These are phyloP conservation scores for Jordanella pulchra DNA, from an alignment of 2,797 vertebrate genomes.

Conservation along the genomic window DNA sequence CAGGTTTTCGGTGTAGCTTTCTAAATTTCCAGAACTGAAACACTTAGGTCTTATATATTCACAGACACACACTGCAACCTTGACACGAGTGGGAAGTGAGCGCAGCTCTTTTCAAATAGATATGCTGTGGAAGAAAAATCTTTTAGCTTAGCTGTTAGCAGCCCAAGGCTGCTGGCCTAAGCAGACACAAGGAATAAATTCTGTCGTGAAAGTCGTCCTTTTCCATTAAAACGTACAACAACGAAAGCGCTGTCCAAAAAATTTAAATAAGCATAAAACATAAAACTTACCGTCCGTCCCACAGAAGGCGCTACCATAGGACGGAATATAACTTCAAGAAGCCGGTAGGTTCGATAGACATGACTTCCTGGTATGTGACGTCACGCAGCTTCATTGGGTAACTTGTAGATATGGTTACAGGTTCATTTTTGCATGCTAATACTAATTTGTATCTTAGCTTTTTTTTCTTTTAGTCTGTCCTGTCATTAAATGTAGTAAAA, in stretches of 20 bases:
- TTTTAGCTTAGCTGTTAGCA: constrained; percentile 64
- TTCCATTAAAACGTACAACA: rapidly evolving
- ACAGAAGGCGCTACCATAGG: constrained; percentile 55
- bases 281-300: constrained; percentile 56
- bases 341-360: constrained; percentile 60
- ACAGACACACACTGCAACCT: constrained; percentile 41
- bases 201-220: background rate
- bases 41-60: background rate
- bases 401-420: constrained; percentile 21
- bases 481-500: background rate
- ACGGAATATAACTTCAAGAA: constrained; percentile 48
- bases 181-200: background rate
- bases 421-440: background rate
- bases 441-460: background rate
- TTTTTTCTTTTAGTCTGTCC: background rate
- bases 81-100: constrained; percentile 34
- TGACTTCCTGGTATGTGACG: constrained; percentile 63
- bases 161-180: constrained; percentile 35
- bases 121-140: constrained; percentile 32
- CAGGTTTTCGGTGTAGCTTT: no score
- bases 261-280: rapidly evolving
- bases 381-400: constrained; percentile 20
- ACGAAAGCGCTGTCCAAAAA: background rate
- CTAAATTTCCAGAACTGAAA: background rate
- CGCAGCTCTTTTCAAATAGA: constrained; percentile 14